Evolutionary conservation across 1,140 invertebrate genomes (phyloP).

Genomic region (Brachionus asplanchnoidis): DNA sequence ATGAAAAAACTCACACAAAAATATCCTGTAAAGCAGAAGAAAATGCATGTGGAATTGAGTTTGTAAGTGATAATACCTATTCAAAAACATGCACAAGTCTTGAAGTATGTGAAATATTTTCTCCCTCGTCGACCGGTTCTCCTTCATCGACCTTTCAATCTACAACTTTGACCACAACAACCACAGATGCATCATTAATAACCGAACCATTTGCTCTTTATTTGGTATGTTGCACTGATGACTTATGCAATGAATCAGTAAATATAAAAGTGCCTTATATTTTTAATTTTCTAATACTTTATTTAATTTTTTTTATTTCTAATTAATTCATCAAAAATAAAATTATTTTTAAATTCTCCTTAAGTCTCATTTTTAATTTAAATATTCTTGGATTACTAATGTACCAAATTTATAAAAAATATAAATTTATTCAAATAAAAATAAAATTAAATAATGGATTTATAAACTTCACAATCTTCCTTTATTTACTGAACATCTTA

Average conservation of each 20-base stretch:
- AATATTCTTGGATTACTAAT: too few species aligned
- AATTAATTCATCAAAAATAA: background rate
- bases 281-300: background rate
- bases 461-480: too few species aligned
- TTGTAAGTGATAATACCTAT: background rate
- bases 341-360: background rate
- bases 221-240: background rate
- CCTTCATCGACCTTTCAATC: background rate
- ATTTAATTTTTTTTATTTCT: background rate
- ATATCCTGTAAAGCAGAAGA: background rate
- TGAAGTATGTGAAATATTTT: background rate
- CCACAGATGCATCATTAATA: background rate
- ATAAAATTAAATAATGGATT: too few species aligned
- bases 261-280: background rate
- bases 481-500: too few species aligned
- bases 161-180: background rate
- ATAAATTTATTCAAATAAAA: too few species aligned
- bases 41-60: conserved; percentile 6
- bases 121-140: background rate
- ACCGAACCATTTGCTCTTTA: background rate
- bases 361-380: background rate
- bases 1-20: background rate
- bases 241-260: background rate
- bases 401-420: too few species aligned
- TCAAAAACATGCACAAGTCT: background rate